phyloP scores from a whole-genome alignment of 92 coral and sea anemone genomes.

The Zoanthus gigantus region DNA sequence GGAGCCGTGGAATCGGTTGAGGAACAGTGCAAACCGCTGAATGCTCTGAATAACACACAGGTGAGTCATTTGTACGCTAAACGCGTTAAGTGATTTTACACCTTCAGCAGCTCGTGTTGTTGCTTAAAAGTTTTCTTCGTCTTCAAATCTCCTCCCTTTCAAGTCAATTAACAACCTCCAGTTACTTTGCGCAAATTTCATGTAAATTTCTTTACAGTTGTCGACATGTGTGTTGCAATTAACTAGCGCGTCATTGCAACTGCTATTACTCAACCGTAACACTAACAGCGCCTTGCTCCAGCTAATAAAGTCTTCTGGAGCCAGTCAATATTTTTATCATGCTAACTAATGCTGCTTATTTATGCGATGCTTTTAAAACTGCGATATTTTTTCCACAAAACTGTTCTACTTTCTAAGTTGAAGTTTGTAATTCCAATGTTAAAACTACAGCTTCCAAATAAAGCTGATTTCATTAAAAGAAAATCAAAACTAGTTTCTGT shows the following conservation, averaged over 20 bases:
- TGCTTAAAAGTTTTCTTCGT: not conserved
- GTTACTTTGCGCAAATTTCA: constrained; percentile 42
- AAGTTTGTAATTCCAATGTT: not conserved
- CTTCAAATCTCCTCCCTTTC: constrained; percentile 4
- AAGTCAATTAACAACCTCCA: not conserved
- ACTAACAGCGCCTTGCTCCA: not conserved
- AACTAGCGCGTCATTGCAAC: constrained; percentile 11
- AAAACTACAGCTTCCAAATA: not conserved
- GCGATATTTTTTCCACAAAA: constrained; percentile 9
- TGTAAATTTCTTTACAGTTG: constrained; percentile 39
- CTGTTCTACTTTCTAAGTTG: not conserved
- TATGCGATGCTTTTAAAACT: not conserved
- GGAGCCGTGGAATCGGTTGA: constrained; percentile 92
- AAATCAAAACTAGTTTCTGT: constrained; percentile 11
- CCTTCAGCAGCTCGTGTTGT: not conserved
- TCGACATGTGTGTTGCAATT: constrained; percentile 44
- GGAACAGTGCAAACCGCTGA: constrained; percentile 92
- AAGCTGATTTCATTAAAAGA: not conserved
- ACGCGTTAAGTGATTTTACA: constrained; percentile 37
- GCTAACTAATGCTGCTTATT: not conserved
- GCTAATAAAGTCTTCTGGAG: constrained; percentile 24
- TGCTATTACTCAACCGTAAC: constrained; percentile 34
- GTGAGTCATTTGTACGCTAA: constrained; percentile 31
- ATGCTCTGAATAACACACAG: constrained; percentile 84
- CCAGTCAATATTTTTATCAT: not conserved